These are phyloP conservation scores for Drosophila chauvacae DNA, from an alignment of 1,140 invertebrate species.

Conservation along the genomic window DNA sequence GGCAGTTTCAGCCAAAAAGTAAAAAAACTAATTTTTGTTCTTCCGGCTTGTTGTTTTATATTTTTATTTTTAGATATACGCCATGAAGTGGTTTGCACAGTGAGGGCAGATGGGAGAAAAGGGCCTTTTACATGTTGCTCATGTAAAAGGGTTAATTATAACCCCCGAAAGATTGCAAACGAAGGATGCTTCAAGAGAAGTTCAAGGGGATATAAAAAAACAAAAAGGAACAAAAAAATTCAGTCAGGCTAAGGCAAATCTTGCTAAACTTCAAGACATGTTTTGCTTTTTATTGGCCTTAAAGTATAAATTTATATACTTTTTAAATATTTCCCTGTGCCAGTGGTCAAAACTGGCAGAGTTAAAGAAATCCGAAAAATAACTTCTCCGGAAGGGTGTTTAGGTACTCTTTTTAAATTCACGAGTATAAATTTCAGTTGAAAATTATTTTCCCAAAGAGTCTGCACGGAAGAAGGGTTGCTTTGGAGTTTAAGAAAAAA, in stretches of 20 bases:
- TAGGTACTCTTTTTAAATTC: neutral
- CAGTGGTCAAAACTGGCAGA: neutral
- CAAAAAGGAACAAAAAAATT: neutral
- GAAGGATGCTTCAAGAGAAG: conserved; percentile 25
- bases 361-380: neutral
- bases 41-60: conserved; percentile 26
- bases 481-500: neutral
- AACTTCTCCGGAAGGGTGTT: too few species aligned
- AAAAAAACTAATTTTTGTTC: conserved; percentile 67
- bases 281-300: neutral
- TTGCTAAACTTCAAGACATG: neutral
- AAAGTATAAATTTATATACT: neutral
- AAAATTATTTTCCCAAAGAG: conserved; percentile 1
- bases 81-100: conserved; percentile 42
- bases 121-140: conserved; percentile 64
- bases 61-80: conserved; percentile 32
- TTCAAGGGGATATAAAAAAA: conserved; percentile 24
- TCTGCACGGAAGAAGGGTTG: conserved; percentile 1
- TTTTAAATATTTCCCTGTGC: neutral
- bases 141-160: conserved; percentile 78
- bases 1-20: conserved; percentile 61
- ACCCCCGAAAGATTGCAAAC: conserved; percentile 52
- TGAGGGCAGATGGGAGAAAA: conserved; percentile 1
- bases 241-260: neutral
- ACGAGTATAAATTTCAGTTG: neutral